These are phyloP conservation scores for Leptinotarsa peninsularis DNA, from an alignment of 2,888 invertebrate genomes.

Conservation along the genomic window DNA sequence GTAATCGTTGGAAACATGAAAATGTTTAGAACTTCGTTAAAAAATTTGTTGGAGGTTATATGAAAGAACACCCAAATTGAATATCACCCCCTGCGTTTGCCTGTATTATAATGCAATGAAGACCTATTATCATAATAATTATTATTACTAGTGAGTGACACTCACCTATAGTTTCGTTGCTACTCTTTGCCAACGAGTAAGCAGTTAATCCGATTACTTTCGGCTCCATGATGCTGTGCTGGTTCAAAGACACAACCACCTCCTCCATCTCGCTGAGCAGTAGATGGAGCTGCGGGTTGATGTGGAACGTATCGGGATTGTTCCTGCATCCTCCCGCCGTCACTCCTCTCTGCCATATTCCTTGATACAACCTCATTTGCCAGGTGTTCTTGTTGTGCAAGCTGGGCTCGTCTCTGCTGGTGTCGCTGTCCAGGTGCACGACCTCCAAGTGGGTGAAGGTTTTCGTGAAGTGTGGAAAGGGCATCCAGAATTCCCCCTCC, in stretches of 20 bases:
- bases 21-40: too few relatives aligned
- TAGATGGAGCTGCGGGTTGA: conserved; percentile 90
- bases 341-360: conserved; percentile 83
- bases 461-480: conserved; percentile 84
- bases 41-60: too few relatives aligned
- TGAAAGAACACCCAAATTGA: too few relatives aligned
- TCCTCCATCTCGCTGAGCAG: conserved; percentile 84
- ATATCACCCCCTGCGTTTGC: too few relatives aligned
- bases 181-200: conserved; percentile 78
- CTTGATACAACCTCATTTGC: conserved; percentile 89
- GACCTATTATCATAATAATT: too few relatives aligned
- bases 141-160: too few relatives aligned
- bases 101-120: too few relatives aligned
- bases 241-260: conserved; percentile 86
- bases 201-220: conserved; percentile 93
- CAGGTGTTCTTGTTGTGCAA: conserved; percentile 83
- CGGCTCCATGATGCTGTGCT: conserved; percentile 92
- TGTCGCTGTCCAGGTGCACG: conserved; percentile 85
- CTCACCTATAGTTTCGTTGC: conserved; percentile 81
- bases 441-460: conserved; percentile 83
- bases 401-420: conserved; percentile 85
- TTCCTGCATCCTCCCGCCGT: conserved; percentile 92
- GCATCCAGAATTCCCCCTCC: conserved; percentile 74
- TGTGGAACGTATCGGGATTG: conserved; percentile 91
- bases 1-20: too few relatives aligned